Base-by-base conservation (phyloP, 1,140 invertebrate species). In the Pararge aegeria region DNA sequence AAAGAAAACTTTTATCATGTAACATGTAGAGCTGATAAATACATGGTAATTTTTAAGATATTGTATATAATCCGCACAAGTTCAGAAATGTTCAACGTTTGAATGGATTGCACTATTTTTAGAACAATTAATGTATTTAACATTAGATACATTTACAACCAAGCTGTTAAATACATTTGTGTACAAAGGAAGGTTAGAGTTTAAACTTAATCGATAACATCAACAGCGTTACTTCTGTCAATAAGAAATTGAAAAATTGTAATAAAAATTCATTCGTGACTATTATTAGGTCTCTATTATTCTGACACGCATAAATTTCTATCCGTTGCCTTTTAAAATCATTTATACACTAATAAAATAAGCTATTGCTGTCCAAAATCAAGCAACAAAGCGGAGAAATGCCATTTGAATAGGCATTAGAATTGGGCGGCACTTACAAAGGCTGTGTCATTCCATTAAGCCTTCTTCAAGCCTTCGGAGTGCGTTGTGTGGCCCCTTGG, bases 341-440 rank as follows among this genome's bases (percentile, higher is more conserved):
- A 80, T 85, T 78, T 80, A 77, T 84, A 83, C 72, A 79, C 78
- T 85, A 85, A 86, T 87, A 86, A 86, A 87, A 86, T 85, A 83
- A 78, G 75, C 80, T 87, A 84, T 87, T 84, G 84, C 83, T 82
- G 73, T 83, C 80, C 72, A 75, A 87, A 89, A 87, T 89, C 68
- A 89, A 87, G 80, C 80, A 87, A 89, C 86, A 89, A 89, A 83
- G 81, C 77, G 75, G 73, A 78, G 83, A 89, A 85, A 87, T 86
- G 83, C 84, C 80, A 86, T 87, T 83, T 89, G 81, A 89, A 89
- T 87, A 80, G 80, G 80, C 84, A 83, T 86, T 83, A 78, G 80
- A 87, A 87, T 87, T 89, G 84, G 86, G 83, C 86, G 86, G 86
- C 83, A 76, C 69, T 77, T 61, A 86, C 84, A 89, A 89, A 87